Evolutionary conservation across 2,113 vertebrate genomes (phyloP).

Genomic region (Nothobranchius kuhntae): DNA sequence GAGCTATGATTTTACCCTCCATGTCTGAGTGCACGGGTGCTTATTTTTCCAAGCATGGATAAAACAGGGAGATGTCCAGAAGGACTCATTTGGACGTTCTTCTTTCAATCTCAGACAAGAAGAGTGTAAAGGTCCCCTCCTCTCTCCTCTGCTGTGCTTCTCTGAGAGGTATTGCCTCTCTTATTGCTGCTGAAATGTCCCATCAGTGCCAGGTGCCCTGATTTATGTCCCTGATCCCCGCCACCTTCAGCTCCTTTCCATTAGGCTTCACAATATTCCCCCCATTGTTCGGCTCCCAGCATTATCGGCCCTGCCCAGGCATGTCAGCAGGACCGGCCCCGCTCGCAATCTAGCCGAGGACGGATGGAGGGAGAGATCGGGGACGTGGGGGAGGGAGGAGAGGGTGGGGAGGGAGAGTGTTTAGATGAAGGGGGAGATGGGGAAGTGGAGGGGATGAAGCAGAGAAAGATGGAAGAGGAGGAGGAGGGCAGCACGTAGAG

Average conservation of each 20-base stretch:
- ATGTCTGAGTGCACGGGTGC: conserved; percentile 12
- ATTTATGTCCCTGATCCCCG: conserved; percentile 77
- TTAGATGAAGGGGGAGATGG: conserved; percentile 43
- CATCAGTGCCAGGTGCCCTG: conserved; percentile 75
- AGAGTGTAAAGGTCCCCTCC: conserved; percentile 33
- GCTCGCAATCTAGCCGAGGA: conserved; percentile 56
- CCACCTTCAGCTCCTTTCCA: conserved; percentile 76
- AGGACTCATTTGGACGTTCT: conserved; percentile 1
- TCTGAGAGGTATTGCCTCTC: conserved; percentile 72
- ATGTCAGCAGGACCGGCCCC: conserved; percentile 65
- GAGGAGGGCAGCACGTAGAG: conserved; percentile 39
- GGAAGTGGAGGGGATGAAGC: conserved; percentile 18
- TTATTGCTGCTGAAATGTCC: conserved; percentile 78
- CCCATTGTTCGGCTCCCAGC: conserved; percentile 72
- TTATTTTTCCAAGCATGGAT: conserved; percentile 51
- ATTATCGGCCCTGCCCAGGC: conserved; percentile 74
- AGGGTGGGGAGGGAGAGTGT: background rate
- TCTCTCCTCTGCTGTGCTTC: conserved; percentile 31
- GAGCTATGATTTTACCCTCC: background rate
- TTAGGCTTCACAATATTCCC: conserved; percentile 77
- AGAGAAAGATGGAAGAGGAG: conserved; percentile 31
- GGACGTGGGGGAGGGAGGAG: conserved; percentile 31
- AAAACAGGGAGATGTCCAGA: conserved; percentile 23
- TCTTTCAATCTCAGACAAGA: background rate
- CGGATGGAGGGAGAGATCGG: conserved; percentile 48